These are phyloP conservation scores for Zosterops borbonicus DNA, from an alignment of 2,113 vertebrate species.

Conservation along the genomic window DNA sequence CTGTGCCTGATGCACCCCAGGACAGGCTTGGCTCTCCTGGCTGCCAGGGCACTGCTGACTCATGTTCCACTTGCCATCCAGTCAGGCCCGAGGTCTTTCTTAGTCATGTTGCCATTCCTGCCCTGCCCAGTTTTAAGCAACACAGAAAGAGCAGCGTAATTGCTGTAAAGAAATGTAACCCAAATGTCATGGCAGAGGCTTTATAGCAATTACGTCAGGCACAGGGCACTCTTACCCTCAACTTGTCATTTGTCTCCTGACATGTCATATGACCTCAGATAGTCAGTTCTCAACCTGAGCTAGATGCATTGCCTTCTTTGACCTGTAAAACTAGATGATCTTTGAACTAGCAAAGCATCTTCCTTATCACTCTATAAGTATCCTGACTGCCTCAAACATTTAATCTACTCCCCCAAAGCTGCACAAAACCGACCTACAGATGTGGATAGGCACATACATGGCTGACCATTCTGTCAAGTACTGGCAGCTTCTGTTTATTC, in stretches of 20 bases:
- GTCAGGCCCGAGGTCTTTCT: not conserved
- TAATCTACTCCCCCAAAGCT: not conserved
- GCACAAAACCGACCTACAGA: not conserved
- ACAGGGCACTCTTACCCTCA: not conserved
- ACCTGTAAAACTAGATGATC: not conserved
- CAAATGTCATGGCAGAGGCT: not conserved
- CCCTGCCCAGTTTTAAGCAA: not conserved
- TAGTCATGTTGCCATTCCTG: not conserved
- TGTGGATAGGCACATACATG: rapidly evolving
- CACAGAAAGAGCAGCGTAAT: constrained; percentile 1
- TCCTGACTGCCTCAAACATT: not conserved
- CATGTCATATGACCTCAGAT: not conserved
- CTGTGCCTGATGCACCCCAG: not conserved
- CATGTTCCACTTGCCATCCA: not conserved
- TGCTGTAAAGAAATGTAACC: constrained; percentile 8
- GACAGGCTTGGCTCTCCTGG: rapidly evolving
- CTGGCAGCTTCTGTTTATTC: not conserved
- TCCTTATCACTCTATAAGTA: not conserved
- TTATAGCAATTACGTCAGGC: not conserved
- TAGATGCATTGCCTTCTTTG: not conserved
- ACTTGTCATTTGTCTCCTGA: not conserved
- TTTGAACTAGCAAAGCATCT: not conserved
- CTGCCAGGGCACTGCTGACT: not conserved
- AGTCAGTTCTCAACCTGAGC: not conserved
- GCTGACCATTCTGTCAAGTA: not conserved